These are phyloP conservation scores for Phthorimaea operculella DNA, from an alignment of 1,140 invertebrate genomes.

Conservation along the genomic window DNA sequence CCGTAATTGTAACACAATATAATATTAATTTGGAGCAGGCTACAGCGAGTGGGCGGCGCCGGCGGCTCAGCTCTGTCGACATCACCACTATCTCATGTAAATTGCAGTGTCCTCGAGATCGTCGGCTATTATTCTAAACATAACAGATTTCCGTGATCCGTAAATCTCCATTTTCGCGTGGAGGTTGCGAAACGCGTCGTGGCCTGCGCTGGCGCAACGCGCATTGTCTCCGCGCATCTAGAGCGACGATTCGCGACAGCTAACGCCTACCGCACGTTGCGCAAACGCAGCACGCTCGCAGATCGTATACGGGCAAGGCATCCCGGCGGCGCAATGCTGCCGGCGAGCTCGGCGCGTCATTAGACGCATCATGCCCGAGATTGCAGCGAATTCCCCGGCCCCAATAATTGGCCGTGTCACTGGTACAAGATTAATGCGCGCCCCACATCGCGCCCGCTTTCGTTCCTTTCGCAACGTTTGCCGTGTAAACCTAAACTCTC, in stretches of 20 bases:
- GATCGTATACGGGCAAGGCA: conserved; percentile 13
- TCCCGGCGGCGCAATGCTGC: conserved; percentile 1
- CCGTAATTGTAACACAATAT: conserved; percentile 37
- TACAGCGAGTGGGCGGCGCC: conserved; percentile 27
- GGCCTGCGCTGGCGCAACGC: conserved; percentile 27
- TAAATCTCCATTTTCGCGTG: conserved; percentile 26
- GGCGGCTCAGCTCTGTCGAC: conserved; percentile 20
- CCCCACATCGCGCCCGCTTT: conserved; percentile 1
- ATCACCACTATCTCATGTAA: conserved; percentile 21
- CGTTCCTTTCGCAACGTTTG: conserved; percentile 8
- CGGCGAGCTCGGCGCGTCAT: not conserved
- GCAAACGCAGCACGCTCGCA: conserved; percentile 8
- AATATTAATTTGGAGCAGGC: conserved; percentile 35
- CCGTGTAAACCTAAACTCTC: not conserved
- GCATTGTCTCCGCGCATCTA: conserved; percentile 45
- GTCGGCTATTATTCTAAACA: not conserved
- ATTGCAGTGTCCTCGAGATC: conserved; percentile 1
- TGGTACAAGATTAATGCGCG: not conserved
- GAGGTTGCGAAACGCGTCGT: conserved; percentile 29
- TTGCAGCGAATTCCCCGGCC: conserved; percentile 1
- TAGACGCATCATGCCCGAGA: not conserved
- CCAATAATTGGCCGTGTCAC: conserved; percentile 3
- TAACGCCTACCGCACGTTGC: conserved; percentile 14
- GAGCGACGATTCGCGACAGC: conserved; percentile 33
- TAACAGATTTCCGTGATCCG: conserved; percentile 29